These are phyloP conservation scores for Syngnathus typhle DNA, from an alignment of 2,113 vertebrate species.

Conservation along the genomic window DNA sequence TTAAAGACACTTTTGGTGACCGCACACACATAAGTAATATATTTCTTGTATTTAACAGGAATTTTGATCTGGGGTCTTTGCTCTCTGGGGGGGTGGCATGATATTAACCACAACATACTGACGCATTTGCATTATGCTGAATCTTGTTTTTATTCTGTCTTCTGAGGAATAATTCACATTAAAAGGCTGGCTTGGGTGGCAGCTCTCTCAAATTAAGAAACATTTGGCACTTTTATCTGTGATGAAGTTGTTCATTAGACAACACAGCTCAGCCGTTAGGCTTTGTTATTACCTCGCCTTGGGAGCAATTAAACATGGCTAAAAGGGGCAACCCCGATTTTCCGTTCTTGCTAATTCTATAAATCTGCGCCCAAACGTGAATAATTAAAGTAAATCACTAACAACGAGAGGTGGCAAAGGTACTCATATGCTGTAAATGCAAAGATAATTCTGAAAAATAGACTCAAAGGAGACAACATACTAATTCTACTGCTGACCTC, in stretches of 20 bases:
- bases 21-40: slow-evolving; percentile 31
- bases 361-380: background rate
- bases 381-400: background rate
- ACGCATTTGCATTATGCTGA: slow-evolving; percentile 36
- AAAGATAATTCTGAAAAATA: background rate
- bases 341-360: background rate
- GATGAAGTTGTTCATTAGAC: slow-evolving; percentile 9
- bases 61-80: slow-evolving; percentile 41
- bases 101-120: slow-evolving; percentile 19
- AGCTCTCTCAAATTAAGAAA: slow-evolving; percentile 4
- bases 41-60: slow-evolving; percentile 30
- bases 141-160: slow-evolving; percentile 3
- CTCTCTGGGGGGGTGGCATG: slow-evolving; percentile 8
- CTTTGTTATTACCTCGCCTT: slow-evolving; percentile 5
- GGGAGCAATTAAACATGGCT: slow-evolving; percentile 5
- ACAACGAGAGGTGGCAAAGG: background rate
- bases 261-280: slow-evolving; percentile 4
- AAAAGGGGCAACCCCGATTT: background rate
- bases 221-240: background rate
- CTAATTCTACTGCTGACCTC: background rate
- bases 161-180: background rate
- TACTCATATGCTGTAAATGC: background rate
- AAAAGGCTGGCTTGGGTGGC: background rate
- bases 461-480: background rate
- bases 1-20: slow-evolving; percentile 24